Evolutionary conservation across 2,888 invertebrate species (phyloP).

Genomic region (Fragum sueziense): DNA sequence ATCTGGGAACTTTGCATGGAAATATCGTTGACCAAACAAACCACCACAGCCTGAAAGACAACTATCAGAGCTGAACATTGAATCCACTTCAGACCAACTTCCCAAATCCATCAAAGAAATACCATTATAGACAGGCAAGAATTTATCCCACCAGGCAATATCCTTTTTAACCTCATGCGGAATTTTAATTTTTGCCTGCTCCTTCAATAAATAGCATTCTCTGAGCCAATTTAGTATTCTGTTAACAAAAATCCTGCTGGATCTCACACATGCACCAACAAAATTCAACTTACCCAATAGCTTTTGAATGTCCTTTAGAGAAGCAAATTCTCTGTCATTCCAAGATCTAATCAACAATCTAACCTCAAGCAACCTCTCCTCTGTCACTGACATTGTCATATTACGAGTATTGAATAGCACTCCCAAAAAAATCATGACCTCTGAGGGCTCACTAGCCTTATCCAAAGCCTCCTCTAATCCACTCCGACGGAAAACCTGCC

Average conservation of each 20-base stretch:
- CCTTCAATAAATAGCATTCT: neutral
- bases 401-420: neutral
- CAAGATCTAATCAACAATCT: no score
- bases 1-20: neutral
- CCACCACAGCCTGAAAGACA: neutral
- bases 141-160: neutral
- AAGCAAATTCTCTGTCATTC: neutral
- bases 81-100: neutral
- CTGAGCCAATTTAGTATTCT: slow-evolving; percentile 6
- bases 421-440: neutral
- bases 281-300: neutral
- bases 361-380: neutral
- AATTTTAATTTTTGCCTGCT: neutral
- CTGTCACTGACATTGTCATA: neutral
- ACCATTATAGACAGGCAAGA: neutral
- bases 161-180: neutral
- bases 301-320: neutral
- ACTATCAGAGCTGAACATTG: neutral
- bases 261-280: neutral
- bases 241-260: neutral
- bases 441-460: neutral
- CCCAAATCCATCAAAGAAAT: neutral
- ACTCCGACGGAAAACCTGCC: neutral
- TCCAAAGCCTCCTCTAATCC: neutral
- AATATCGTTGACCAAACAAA: neutral